These are phyloP conservation scores for Stenichneumon culpator DNA, from an alignment of 2,888 invertebrate genomes.

Conservation along the genomic window DNA sequence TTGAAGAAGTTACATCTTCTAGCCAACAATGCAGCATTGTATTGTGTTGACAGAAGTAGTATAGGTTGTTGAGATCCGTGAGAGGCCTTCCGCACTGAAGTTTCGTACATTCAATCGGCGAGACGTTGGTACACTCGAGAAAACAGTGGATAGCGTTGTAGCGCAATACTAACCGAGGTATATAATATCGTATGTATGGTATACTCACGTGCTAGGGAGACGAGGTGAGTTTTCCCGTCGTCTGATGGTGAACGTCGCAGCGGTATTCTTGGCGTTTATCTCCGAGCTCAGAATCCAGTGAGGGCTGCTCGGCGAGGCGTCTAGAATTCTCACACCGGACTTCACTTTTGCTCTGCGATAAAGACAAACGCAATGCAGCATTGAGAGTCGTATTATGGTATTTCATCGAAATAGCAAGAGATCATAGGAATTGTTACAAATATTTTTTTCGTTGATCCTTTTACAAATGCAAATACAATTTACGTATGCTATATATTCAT, in stretches of 20 bases:
- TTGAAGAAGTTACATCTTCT: slow-evolving; percentile 29
- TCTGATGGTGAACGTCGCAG: slow-evolving; percentile 95
- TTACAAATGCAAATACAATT: background rate
- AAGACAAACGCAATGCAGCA: slow-evolving; percentile 5
- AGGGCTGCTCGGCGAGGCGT: slow-evolving; percentile 91
- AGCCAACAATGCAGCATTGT: slow-evolving; percentile 40
- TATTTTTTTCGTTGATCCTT: background rate
- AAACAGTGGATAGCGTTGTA: background rate
- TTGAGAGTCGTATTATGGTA: background rate
- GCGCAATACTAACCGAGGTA: slow-evolving; percentile 28
- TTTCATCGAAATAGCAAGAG: background rate
- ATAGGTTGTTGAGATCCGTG: background rate
- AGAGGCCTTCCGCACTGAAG: background rate
- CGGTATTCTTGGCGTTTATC: slow-evolving; percentile 93
- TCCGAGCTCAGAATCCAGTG: slow-evolving; percentile 96
- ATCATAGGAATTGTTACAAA: background rate
- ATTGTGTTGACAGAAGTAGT: slow-evolving; percentile 1
- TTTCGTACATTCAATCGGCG: slow-evolving; percentile 30
- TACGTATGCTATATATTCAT: background rate
- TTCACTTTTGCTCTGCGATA: slow-evolving; percentile 93
- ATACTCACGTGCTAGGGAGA: slow-evolving; percentile 80
- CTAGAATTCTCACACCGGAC: slow-evolving; percentile 94
- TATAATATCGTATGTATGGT: slow-evolving; percentile 9
- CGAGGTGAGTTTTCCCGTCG: slow-evolving; percentile 86
- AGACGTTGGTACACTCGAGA: slow-evolving; percentile 6